Conservation (phyloP, 1,140 invertebrate genomes). For the Physella acuta region DNA sequence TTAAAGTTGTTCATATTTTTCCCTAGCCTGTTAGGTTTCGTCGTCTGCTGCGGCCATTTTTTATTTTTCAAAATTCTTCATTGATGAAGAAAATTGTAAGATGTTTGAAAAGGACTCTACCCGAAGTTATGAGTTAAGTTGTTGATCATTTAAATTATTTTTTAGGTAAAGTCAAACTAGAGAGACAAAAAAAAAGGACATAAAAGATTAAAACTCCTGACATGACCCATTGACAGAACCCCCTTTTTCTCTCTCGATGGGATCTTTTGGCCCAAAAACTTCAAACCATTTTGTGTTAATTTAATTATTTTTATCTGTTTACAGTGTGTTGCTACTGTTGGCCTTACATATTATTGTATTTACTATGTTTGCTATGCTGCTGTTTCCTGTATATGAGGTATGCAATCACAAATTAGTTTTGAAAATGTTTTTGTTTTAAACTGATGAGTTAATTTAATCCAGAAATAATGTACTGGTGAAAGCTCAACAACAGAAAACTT, state of each 20-base stretch:
- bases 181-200: too few species aligned
- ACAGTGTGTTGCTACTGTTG: slow-evolving; percentile 53
- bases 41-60: slow-evolving; percentile 52
- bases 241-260: too few species aligned
- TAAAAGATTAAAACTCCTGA: too few species aligned
- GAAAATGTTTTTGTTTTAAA: too few species aligned
- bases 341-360: slow-evolving; percentile 54
- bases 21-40: slow-evolving; percentile 48
- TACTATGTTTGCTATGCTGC: slow-evolving; percentile 56
- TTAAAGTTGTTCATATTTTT: not conserved
- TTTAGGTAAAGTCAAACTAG: too few species aligned
- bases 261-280: too few species aligned
- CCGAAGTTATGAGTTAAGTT: slow-evolving; percentile 53
- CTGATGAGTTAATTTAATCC: too few species aligned
- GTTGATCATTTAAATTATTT: not conserved
- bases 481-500: too few species aligned
- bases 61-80: slow-evolving; percentile 53
- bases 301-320: slow-evolving; percentile 27
- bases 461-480: too few species aligned
- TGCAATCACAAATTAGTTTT: too few species aligned
- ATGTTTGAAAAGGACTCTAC: slow-evolving; percentile 49
- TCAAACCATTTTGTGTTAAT: too few species aligned
- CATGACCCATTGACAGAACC: too few species aligned
- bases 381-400: slow-evolving; percentile 50
- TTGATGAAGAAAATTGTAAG: slow-evolving; percentile 59